Percentiles rank a stretch among this genome's conserved stretches.
phyloP scores from a whole-genome alignment of 2,113 vertebrate genomes.

The Seriola aureovittata region DNA sequence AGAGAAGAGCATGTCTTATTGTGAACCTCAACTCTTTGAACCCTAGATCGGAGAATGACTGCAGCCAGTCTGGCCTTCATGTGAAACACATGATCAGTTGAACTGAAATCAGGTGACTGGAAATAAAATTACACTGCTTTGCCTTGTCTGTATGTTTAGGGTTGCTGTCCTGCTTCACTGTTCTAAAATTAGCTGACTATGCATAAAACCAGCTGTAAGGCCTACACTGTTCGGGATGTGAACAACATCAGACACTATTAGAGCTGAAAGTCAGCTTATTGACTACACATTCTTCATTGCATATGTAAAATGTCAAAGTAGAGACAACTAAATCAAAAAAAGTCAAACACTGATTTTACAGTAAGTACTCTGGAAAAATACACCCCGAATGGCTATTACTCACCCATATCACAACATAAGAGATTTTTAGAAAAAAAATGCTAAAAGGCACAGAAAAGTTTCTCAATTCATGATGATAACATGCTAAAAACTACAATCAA shows the following conservation, averaged over 20 bases:
- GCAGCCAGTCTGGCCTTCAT: slow-evolving; percentile 1
- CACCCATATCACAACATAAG: background rate
- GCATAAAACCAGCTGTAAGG: background rate
- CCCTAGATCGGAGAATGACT: background rate
- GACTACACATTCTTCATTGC: background rate
- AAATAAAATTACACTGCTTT: background rate
- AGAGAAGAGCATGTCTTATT: background rate
- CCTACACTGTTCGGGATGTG: background rate
- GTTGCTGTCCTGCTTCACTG: background rate
- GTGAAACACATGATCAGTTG: slow-evolving; percentile 29
- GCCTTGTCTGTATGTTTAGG: background rate
- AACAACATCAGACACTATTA: background rate
- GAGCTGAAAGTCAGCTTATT: no score
- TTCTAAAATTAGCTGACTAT: background rate
- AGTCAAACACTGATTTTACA: background rate
- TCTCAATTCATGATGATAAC: no score
- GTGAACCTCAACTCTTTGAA: background rate
- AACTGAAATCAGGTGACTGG: slow-evolving; percentile 25
- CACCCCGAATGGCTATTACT: background rate
- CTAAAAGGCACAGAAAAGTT: background rate
- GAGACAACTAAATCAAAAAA: background rate
- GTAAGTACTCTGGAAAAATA: background rate
- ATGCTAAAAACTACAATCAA: no score
- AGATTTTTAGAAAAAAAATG: background rate
- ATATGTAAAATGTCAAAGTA: background rate